Base-by-base conservation (phyloP, 2,113 vertebrate genomes). In the Lasiurus cinereus region DNA sequence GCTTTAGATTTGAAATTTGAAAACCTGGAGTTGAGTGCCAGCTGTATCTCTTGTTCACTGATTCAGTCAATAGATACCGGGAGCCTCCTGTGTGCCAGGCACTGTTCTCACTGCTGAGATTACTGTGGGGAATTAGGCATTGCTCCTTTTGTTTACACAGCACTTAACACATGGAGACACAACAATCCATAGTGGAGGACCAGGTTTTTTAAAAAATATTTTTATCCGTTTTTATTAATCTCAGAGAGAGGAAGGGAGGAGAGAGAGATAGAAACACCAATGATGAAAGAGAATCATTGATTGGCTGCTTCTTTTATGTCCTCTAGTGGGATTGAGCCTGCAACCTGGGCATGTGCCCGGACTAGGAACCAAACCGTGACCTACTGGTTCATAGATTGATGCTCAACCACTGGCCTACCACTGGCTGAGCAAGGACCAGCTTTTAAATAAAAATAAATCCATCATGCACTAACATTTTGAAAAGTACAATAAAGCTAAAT, bases 121-220 rank as follows among this genome's bases (percentile, higher is more conserved):
- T 3, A 16, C 15, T 2, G 0, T 31, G 0, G 14, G 66, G 50
- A 21, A 1, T 33, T 14, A 8, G 9, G 3, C 18, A 12, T 2
- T 8, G 15, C 19, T 88, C 11, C n/a, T 73, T 18, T 16, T 5
- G 3, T 54, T 33, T 70, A 64, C 0, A 1, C 0, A 43, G 48
- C 10, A 14, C 7, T 16, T 83, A 62, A 39, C 18, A 18, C 27
- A 73, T n/a, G 66, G n/a, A 50, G 39, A 80, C 14, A 11, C 31
- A 80, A 92, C 10, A 59, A 78, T 56, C 39, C 27, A 16, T 22
- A 24, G n/a, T 18, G 29, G 54, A 88, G 14, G 19, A 22, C 1
- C 24, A 54, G 29, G 18, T 66, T 83, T 83, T 67, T 39, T 66
- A 22, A 56, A 54, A 56, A 56, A 22, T 56, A 3, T 56, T 56